These are phyloP conservation scores for Aphidius gifuensis DNA, from an alignment of 1,140 invertebrate genomes.

Conservation along the genomic window DNA sequence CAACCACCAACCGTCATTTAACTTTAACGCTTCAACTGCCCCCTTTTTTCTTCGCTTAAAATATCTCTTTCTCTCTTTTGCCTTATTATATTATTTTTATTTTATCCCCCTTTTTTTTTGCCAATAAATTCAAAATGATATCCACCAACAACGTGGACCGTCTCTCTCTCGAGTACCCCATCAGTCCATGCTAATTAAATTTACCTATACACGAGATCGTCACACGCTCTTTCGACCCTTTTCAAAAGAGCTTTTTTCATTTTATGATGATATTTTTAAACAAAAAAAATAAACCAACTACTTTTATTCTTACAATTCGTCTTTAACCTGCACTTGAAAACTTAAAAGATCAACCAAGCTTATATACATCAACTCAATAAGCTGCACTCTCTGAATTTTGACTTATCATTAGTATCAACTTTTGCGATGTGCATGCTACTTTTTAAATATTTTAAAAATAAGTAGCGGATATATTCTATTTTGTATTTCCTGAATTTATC, in stretches of 20 bases:
- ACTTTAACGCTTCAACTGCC: slow-evolving; percentile 57
- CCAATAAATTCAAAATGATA: background rate
- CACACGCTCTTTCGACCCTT: slow-evolving; percentile 25
- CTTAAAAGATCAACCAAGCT: background rate
- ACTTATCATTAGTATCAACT: too few relatives aligned
- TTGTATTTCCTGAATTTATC: background rate
- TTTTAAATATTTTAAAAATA: too few relatives aligned
- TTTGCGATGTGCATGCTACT: too few relatives aligned
- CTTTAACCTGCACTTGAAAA: background rate
- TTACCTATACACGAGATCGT: slow-evolving; percentile 39
- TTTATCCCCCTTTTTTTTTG: background rate
- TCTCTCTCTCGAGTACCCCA: slow-evolving; percentile 47
- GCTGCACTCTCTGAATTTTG: too few relatives aligned
- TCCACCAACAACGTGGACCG: slow-evolving; percentile 25
- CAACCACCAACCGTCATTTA: slow-evolving; percentile 57
- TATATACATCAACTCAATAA: too few relatives aligned
- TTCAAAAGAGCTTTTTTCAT: background rate
- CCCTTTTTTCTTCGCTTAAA: slow-evolving; percentile 27
- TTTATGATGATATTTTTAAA: background rate
- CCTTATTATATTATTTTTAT: background rate
- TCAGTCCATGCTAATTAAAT: slow-evolving; percentile 56
- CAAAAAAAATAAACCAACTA: background rate
- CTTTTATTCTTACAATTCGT: too few relatives aligned
- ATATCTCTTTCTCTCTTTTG: slow-evolving; percentile 5
- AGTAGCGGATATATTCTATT: background rate